Percentiles rank a stretch among this genome's conserved stretches.
phyloP scores from a whole-genome alignment of 1,140 invertebrate genomes.

The Ruditapes philippinarum region DNA sequence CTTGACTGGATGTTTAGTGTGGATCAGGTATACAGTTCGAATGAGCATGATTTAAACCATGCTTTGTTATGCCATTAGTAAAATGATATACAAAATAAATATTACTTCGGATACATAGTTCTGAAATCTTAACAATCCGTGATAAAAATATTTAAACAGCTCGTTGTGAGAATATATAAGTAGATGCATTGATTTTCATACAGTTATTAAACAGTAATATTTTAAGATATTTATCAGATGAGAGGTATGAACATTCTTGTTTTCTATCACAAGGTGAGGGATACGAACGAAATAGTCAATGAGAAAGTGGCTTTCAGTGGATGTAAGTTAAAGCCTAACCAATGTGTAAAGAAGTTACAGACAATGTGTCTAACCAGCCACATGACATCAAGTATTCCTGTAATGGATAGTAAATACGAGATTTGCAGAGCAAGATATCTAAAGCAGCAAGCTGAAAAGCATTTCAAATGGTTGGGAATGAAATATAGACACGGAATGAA shows the following conservation, averaged over 20 bases:
- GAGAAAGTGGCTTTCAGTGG: not conserved
- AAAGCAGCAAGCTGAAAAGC: not conserved
- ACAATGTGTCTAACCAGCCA: not conserved
- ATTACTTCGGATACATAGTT: too few relatives aligned
- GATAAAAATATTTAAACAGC: too few relatives aligned
- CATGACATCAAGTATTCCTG: not conserved
- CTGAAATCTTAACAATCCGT: too few relatives aligned
- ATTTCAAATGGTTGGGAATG: not conserved
- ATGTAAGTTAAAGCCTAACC: not conserved
- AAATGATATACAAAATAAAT: too few relatives aligned
- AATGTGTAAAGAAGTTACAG: constrained; percentile 5
- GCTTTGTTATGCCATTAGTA: too few relatives aligned
- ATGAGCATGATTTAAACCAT: too few relatives aligned
- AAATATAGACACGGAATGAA: not conserved
- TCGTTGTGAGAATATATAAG: too few relatives aligned
- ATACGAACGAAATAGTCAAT: not conserved
- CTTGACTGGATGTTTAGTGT: not conserved
- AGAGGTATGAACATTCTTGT: too few relatives aligned
- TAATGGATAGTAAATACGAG: not conserved
- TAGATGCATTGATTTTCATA: too few relatives aligned
- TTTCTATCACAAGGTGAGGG: not conserved
- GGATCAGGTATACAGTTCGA: constrained; percentile 4
- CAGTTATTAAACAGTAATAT: too few relatives aligned
- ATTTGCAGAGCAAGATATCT: not conserved
- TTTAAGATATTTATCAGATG: too few relatives aligned